A percentile compares a stretch with the other conserved stretches of the same genome.
Conservation (phyloP, 2,888 invertebrate genomes). For the Hypsopygia costalis region DNA sequence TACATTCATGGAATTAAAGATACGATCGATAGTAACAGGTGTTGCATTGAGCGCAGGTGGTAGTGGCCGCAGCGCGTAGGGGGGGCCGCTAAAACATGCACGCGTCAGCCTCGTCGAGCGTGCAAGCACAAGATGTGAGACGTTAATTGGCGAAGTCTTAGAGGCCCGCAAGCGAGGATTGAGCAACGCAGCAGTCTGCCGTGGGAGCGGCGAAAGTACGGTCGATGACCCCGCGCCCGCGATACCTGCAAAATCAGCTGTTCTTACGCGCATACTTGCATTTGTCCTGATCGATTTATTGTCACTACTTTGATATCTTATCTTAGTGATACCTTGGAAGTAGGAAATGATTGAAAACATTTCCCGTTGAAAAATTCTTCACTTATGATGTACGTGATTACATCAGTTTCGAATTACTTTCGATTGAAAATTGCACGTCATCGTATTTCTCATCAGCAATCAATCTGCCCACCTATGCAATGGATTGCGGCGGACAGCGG, state of each 20-base stretch:
- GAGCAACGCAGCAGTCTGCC: conserved; percentile 56
- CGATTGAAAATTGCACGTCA: conserved; percentile 20
- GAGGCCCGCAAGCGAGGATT: conserved; percentile 42
- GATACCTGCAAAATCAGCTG: conserved; percentile 70
- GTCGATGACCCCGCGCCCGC: conserved; percentile 64
- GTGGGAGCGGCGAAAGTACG: conserved; percentile 77
- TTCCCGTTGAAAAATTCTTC: not conserved
- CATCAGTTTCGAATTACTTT: conserved; percentile 14
- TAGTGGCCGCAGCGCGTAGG: not conserved
- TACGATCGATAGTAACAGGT: conserved; percentile 2
- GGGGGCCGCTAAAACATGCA: conserved; percentile 3
- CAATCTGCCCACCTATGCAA: conserved; percentile 4
- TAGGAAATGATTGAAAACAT: too few species aligned
- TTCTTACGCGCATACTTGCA: conserved; percentile 51
- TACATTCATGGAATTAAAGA: not conserved
- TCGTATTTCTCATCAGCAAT: conserved; percentile 6
- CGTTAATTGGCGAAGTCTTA: conserved; percentile 44
- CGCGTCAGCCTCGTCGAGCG: conserved; percentile 1
- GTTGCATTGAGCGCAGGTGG: conserved; percentile 3
- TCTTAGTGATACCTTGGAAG: not conserved
- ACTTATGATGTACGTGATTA: conserved; percentile 11
- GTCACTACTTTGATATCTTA: not conserved
- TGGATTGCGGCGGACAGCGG: not conserved
- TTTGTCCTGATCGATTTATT: conserved; percentile 29
- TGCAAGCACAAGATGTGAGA: conserved; percentile 16